Base-by-base conservation (phyloP, 1,140 invertebrate genomes). In the Meloidogyne chitwoodi region DNA sequence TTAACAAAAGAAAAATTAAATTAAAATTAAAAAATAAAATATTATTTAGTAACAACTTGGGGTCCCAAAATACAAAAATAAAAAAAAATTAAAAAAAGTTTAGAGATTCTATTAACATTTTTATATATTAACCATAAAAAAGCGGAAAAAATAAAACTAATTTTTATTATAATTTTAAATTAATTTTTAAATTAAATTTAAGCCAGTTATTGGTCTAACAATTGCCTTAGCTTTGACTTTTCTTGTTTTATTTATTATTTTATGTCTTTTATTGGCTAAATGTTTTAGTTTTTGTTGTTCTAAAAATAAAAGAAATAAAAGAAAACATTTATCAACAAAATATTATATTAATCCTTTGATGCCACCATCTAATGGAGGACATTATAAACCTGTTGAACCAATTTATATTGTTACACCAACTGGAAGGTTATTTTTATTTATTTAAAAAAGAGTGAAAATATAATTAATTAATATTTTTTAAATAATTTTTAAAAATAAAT, bases 401-500 rank as follows among this genome's bases (percentile, higher is more conserved):
- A 78, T 78, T 70, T 78, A 78, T 31, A 79, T 78, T 68, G 77
- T 78, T 14, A 79, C 77, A 10, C 77, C 77, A 11, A 72, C 38
- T 31, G 61, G n/a, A 24, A 77, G 74, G 41, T 74, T 31, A 31
- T 31, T 3, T 31, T 31, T 31, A 31, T 3, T 31, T 38, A 10
- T 38, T 38, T 38, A 38, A 38, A 38, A 4, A 38, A 10, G 4
- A 10, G 34, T n/a, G n/a, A n/a, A n/a, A n/a, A n/a, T n/a, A n/a
- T n/a, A n/a, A n/a, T n/a, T n/a, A n/a, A n/a, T n/a, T n/a, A n/a
- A n/a, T n/a, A n/a, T n/a, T n/a, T n/a, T n/a, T n/a, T n/a, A n/a
- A n/a, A n/a, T n/a, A n/a, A n/a, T n/a, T n/a, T n/a, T n/a, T n/a
- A n/a, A n/a, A n/a, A n/a, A n/a, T n/a, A n/a, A n/a, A n/a, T n/a